Evolutionary conservation across 2,113 vertebrate genomes (phyloP).

Genomic region (Erythrocercus mccallii): DNA sequence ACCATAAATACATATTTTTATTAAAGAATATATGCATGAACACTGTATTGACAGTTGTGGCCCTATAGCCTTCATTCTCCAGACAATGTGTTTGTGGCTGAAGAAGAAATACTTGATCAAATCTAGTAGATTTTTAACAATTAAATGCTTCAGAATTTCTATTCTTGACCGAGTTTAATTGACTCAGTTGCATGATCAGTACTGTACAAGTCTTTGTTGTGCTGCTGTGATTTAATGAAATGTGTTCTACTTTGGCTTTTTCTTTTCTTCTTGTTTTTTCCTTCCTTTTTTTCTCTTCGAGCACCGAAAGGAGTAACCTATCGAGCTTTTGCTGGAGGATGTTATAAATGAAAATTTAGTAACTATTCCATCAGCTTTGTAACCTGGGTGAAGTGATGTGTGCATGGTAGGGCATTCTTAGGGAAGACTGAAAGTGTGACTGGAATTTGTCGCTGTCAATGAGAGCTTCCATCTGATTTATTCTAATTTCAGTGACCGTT

Average conservation of each 20-base stretch:
- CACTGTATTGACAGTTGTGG: background rate
- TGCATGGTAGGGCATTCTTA: constrained; percentile 62
- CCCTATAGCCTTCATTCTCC: background rate
- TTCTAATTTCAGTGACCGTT: background rate
- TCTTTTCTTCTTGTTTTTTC: constrained; percentile 21
- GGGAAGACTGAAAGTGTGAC: background rate
- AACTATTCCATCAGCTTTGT: constrained; percentile 94
- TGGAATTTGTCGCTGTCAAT: background rate
- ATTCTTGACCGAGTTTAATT: background rate
- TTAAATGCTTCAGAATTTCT: background rate
- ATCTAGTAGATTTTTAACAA: background rate
- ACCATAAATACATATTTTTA: background rate
- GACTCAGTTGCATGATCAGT: background rate
- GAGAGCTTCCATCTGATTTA: background rate
- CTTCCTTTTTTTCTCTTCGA: constrained; percentile 69
- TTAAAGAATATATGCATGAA: background rate
- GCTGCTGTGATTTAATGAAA: background rate
- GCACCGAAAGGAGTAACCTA: constrained; percentile 99
- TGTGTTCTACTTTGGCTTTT: constrained; percentile 57
- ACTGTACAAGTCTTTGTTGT: background rate
- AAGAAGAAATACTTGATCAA: background rate
- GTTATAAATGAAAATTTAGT: constrained; percentile 99
- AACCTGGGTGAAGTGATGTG: constrained; percentile 92
- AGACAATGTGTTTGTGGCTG: background rate
- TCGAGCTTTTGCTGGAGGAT: constrained; percentile 99